Percentiles rank a stretch among this genome's conserved stretches.
phyloP scores from a whole-genome alignment of 2,888 invertebrate species.

The Achlya flavicornis region DNA sequence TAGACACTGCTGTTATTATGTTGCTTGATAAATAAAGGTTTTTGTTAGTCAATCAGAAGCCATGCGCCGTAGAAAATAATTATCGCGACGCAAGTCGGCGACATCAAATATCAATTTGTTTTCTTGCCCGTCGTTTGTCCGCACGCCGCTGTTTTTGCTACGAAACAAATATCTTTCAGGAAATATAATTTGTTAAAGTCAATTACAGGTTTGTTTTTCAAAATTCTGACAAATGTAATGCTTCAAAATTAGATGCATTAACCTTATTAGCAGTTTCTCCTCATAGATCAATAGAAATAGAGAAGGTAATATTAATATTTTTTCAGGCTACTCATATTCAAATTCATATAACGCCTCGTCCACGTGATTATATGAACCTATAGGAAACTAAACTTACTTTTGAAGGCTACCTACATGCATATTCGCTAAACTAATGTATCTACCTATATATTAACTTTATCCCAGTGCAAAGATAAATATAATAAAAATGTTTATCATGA shows the following conservation, averaged over 20 bases:
- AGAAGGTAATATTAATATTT: no score
- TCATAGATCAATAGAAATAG: no score
- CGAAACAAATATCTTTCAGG: conserved; percentile 48
- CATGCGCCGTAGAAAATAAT: conserved; percentile 53
- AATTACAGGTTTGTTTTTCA: conserved; percentile 46
- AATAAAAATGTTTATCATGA: neutral
- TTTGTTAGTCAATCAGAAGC: conserved; percentile 51
- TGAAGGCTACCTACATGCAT: no score
- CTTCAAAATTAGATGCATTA: conserved; percentile 10
- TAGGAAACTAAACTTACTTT: no score
- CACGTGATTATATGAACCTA: no score
- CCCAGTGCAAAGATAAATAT: no score
- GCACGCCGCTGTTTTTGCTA: conserved; percentile 46
- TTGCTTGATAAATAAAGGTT: conserved; percentile 49
- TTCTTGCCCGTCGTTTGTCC: conserved; percentile 45
- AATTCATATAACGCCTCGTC: no score
- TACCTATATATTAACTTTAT: neutral
- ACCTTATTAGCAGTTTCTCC: no score
- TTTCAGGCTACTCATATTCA: no score
- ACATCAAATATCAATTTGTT: conserved; percentile 78
- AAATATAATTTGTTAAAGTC: conserved; percentile 52
- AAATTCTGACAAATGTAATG: conserved; percentile 15
- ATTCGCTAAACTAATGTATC: neutral
- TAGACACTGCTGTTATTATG: conserved; percentile 45
- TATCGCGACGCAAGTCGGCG: conserved; percentile 50